phyloP scores from a whole-genome alignment of 2,797 vertebrate genomes.

The Malacoraja senta region DNA sequence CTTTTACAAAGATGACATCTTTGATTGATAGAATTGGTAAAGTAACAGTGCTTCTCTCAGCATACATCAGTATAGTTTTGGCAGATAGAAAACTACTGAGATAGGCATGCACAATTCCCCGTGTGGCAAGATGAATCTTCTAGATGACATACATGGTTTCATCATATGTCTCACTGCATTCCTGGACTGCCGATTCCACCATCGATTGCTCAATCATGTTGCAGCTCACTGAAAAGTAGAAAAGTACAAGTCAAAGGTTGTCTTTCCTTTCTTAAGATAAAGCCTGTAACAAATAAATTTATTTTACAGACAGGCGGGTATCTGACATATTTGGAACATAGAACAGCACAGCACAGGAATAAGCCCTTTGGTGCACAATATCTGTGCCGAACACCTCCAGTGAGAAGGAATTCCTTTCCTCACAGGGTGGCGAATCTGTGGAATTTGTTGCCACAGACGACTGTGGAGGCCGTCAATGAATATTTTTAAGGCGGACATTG shows the following conservation, averaged over 20 bases:
- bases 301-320: neutral
- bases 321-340: neutral
- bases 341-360: too few relatives aligned
- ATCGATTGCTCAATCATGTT: conserved; percentile 79
- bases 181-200: conserved; percentile 78
- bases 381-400: too few relatives aligned
- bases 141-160: conserved; percentile 72
- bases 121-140: neutral
- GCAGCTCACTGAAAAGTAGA: conserved; percentile 71
- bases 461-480: too few relatives aligned
- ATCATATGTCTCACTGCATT: conserved; percentile 80
- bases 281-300: neutral
- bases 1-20: neutral
- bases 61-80: neutral
- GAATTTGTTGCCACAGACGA: too few relatives aligned
- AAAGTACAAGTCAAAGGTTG: neutral
- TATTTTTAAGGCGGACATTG: too few relatives aligned
- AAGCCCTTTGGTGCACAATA: too few relatives aligned
- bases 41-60: neutral
- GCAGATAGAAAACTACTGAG: neutral
- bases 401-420: too few relatives aligned
- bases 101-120: too few relatives aligned
- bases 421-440: too few relatives aligned
- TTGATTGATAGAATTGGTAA: neutral
- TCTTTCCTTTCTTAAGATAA: neutral